These are phyloP conservation scores for Taphrorychus bicolor DNA, from an alignment of 2,888 invertebrate genomes.

Conservation along the genomic window DNA sequence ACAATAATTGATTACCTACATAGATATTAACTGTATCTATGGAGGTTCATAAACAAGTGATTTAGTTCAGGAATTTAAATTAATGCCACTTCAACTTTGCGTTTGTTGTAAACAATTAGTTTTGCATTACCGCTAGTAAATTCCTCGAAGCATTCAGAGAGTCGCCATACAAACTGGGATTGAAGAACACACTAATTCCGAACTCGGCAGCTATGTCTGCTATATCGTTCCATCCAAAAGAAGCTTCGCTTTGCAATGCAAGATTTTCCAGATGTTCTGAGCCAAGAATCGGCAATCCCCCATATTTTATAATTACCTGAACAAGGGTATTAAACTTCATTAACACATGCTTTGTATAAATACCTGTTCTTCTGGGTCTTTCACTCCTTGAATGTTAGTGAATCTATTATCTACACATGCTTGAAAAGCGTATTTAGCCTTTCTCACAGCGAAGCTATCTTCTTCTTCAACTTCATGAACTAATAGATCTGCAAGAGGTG, in stretches of 20 bases:
- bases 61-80: too few relatives aligned
- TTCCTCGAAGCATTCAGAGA: slow-evolving; percentile 48
- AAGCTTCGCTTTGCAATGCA: not conserved
- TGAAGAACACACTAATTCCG: slow-evolving; percentile 57
- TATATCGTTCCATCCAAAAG: slow-evolving; percentile 52
- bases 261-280: not conserved
- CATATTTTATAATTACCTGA: slow-evolving; percentile 50
- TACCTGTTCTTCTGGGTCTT: slow-evolving; percentile 50
- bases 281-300: slow-evolving; percentile 54
- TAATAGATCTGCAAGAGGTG: slow-evolving; percentile 49
- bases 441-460: slow-evolving; percentile 55
- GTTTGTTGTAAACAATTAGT: not conserved
- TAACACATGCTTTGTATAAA: too few relatives aligned
- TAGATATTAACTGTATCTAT: too few relatives aligned
- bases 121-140: slow-evolving; percentile 37
- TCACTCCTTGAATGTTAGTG: slow-evolving; percentile 38
- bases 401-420: slow-evolving; percentile 52
- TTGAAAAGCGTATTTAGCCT: slow-evolving; percentile 55
- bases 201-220: slow-evolving; percentile 54
- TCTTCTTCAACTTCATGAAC: not conserved
- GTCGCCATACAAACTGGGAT: slow-evolving; percentile 47
- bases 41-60: too few relatives aligned
- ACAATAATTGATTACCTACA: too few relatives aligned
- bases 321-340: not conserved
- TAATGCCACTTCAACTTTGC: too few relatives aligned